phyloP scores from a whole-genome alignment of 2,888 invertebrate species.

The Phania funesta region DNA sequence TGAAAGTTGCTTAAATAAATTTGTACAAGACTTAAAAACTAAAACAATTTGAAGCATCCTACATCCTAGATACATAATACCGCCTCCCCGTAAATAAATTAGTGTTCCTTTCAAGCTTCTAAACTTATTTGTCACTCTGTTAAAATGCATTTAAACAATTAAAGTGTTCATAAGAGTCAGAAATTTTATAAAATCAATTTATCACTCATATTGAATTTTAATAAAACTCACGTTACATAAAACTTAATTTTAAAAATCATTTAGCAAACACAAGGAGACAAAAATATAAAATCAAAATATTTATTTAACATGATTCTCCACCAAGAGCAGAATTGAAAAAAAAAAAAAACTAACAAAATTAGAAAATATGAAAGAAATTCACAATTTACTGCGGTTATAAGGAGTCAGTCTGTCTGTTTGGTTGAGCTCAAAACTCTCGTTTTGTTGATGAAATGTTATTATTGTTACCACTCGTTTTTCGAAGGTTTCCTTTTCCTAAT shows the following conservation, averaged over 20 bases:
- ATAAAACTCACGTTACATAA: neutral
- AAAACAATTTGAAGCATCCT: slow-evolving; percentile 37
- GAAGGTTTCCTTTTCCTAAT: no score
- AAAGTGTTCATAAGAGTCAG: slow-evolving; percentile 20
- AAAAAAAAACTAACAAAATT: neutral
- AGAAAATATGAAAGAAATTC: no score
- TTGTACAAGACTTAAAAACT: slow-evolving; percentile 6
- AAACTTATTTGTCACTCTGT: slow-evolving; percentile 35
- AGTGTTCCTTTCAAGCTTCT: slow-evolving; percentile 38
- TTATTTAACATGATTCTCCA: neutral
- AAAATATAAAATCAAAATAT: slow-evolving; percentile 5
- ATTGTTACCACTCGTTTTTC: no score
- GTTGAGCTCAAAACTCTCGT: no score
- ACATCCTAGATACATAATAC: slow-evolving; percentile 17
- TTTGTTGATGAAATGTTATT: no score
- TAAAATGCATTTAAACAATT: slow-evolving; percentile 32
- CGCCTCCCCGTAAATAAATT: slow-evolving; percentile 5
- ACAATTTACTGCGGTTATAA: no score
- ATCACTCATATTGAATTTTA: neutral
- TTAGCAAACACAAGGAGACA: neutral
- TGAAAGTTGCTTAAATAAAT: neutral
- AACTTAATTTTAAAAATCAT: neutral
- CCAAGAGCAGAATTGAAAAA: neutral
- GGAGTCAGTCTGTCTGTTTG: no score
- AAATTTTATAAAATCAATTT: slow-evolving; percentile 9